Percentiles rank a stretch among this genome's conserved stretches.
Conservation (phyloP, 2,888 invertebrate species). For the Coenonympha glycerion region DNA sequence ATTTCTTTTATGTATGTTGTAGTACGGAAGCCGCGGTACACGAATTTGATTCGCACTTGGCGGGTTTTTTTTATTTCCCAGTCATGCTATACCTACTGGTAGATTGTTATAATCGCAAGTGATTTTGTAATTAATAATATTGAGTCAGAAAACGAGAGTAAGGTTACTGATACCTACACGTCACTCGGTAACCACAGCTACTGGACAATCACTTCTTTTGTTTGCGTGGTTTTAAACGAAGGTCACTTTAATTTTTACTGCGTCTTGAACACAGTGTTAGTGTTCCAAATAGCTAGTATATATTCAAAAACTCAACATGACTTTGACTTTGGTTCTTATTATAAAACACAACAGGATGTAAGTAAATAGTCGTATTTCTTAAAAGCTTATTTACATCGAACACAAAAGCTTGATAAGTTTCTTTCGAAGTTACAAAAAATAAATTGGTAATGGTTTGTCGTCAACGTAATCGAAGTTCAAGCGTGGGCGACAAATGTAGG, state of each 20-base stretch:
- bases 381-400: not conserved
- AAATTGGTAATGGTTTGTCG: slow-evolving; percentile 16
- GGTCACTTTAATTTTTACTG: not conserved
- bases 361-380: not conserved
- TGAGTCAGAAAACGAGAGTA: slow-evolving; percentile 3
- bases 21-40: too few species aligned
- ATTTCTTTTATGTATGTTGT: too few species aligned
- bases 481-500: slow-evolving; percentile 25
- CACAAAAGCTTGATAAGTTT: slow-evolving; percentile 8
- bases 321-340: not conserved
- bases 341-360: not conserved
- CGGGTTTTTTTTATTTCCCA: too few species aligned
- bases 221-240: not conserved
- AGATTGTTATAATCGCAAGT: not conserved
- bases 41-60: too few species aligned
- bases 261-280: not conserved
- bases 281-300: not conserved
- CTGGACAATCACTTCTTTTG: slow-evolving; percentile 13
- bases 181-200: not conserved
- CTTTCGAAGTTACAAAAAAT: slow-evolving; percentile 17
- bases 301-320: not conserved
- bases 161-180: slow-evolving; percentile 7
- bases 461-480: slow-evolving; percentile 35
- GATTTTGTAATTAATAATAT: slow-evolving; percentile 4
- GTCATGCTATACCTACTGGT: not conserved